Conservation (phyloP, 2,888 invertebrate genomes). For the Lamellibrachia satsuma region DNA sequence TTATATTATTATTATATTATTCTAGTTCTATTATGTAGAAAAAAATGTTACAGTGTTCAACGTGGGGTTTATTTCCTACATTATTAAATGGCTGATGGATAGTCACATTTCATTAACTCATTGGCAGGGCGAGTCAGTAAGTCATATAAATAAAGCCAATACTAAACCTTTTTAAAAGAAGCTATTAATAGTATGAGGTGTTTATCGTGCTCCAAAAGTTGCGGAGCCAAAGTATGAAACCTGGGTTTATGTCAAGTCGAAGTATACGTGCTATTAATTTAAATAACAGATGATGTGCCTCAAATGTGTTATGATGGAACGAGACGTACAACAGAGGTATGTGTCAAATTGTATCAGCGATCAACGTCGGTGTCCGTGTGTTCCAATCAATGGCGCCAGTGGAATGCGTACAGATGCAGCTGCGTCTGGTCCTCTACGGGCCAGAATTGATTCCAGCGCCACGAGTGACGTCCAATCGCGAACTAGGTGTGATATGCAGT, state of each 20-base stretch:
- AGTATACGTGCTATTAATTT: neutral
- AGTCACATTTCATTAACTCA: no score
- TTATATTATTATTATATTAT: no score
- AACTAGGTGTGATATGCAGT: neutral
- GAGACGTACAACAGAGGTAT: neutral
- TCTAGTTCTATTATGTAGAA: no score
- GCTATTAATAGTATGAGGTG: no score
- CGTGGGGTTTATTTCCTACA: no score
- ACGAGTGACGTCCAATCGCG: neutral
- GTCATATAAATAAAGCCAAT: no score
- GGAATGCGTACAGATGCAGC: neutral
- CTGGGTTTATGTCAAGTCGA: neutral
- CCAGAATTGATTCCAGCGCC: neutral
- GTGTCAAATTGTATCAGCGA: neutral
- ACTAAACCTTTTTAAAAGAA: no score
- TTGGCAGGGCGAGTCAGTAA: no score
- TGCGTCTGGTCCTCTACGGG: neutral
- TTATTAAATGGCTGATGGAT: no score
- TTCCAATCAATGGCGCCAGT: neutral
- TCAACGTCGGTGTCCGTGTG: neutral
- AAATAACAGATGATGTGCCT: neutral
- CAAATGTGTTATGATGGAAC: neutral
- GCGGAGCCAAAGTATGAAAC: neutral
- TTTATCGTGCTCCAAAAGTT: neutral
- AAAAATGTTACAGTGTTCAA: no score